Evolutionary conservation across 2,888 invertebrate species (phyloP), one percentile per base, ranked within the genome.

Genomic region (Chymomyza amoena): DNA sequence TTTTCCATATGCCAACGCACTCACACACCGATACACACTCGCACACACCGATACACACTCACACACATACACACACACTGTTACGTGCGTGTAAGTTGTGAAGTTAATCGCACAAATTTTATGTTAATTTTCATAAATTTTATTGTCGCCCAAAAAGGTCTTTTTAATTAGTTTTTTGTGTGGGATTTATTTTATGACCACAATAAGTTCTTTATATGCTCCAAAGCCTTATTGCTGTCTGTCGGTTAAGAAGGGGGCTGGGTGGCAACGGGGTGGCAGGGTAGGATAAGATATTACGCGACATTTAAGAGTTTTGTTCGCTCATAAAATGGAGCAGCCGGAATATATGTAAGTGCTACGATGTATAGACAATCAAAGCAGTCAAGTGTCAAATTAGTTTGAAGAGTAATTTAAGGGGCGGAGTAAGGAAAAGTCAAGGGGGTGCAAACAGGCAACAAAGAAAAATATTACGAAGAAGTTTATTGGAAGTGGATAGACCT

Each of bases 41-140:
- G 62, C 72, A 68, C 39, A 45, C 67, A 68, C 9, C 9, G 54
- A 36, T 4, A 16, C 54, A 18, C 18, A 39, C 39, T 3, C 39
- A 13, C 39, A 2, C 54, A 18, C 18, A 39, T 13, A 1, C 39
- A 13, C 39, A 2, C 32, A 36, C 4, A 36, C 36, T 36, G 7
- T 0, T 66, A 15, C 61, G 32, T 66, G 61, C 52, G 64, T 74
- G 79, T 79, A 79, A 73, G 75, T 76, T 84, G 79, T 68, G 76
- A 66, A 89, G 78, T 89, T 87, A 89, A 86, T 89, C 88, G 88
- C 87, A 89, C 83, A 78, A 77, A 82, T 88, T 88, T 89, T 89
- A 89, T 89, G 89, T 79, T 86, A 82, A 88, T 89, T 88, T 88
- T 89, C 90, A 84, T 89, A 82, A 89, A 89, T 88, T 88, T 89